Percentiles rank a stretch among this genome's conserved stretches.
These are phyloP conservation scores for Dromius quadrimaculatus DNA, from an alignment of 2,888 invertebrate species.

Conservation along the genomic window DNA sequence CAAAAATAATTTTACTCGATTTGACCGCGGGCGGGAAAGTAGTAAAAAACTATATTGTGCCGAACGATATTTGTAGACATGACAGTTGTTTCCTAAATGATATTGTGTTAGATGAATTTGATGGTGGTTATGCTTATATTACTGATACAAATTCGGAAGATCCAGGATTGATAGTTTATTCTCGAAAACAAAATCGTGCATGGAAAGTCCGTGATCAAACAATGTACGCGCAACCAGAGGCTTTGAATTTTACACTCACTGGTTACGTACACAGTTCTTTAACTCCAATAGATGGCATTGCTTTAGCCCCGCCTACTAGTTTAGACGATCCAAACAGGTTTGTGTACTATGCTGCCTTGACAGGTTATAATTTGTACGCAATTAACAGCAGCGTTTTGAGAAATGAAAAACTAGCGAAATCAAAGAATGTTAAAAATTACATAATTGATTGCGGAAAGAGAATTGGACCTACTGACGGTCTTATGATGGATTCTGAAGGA, in stretches of 20 bases:
- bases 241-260: conserved; percentile 27
- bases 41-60: conserved; percentile 71
- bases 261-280: conserved; percentile 15
- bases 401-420: conserved; percentile 67
- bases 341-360: conserved; percentile 60
- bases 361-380: conserved; percentile 68
- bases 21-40: conserved; percentile 71
- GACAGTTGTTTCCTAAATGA: conserved; percentile 74
- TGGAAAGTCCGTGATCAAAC: conserved; percentile 63
- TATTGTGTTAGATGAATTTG: conserved; percentile 75
- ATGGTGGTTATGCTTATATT: conserved; percentile 75
- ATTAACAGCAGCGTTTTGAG: conserved; percentile 73
- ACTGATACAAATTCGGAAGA: conserved; percentile 73
- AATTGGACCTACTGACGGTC: conserved; percentile 76
- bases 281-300: conserved; percentile 76
- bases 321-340: conserved; percentile 54
- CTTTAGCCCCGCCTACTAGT: conserved; percentile 70
- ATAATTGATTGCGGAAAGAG: conserved; percentile 73
- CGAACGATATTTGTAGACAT: conserved; percentile 69
- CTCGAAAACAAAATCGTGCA: conserved; percentile 61
- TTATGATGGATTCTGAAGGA: conserved; percentile 77
- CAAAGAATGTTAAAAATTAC: conserved; percentile 59
- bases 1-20: conserved; percentile 75
- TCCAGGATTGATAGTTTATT: conserved; percentile 71
- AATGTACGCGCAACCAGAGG: conserved; percentile 37